Percentiles rank a stretch among this genome's conserved stretches.
Evolutionary conservation across 2,888 invertebrate species (phyloP).

Genomic region (Pardosa pseudoannulata): DNA sequence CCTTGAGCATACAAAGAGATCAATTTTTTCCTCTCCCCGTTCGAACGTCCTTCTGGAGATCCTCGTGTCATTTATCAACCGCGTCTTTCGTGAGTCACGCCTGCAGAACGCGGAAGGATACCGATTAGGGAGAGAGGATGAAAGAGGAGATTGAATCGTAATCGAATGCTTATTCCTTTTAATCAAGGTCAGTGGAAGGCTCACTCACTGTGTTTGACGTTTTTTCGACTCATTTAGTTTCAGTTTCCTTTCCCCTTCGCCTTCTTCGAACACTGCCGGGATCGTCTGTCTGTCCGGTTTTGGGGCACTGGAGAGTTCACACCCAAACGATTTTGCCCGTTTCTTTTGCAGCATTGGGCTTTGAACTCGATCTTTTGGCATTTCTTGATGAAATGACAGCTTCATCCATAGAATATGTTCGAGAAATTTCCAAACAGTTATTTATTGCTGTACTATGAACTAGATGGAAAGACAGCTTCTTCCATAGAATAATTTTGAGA

Average conservation of each 20-base stretch:
- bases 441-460: no score
- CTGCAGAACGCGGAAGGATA: constrained; percentile 6
- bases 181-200: background rate
- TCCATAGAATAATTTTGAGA: no score
- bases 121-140: background rate
- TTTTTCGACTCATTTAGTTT: background rate
- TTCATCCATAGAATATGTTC: no score
- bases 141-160: background rate
- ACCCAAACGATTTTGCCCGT: no score
- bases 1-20: background rate
- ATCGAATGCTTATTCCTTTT: background rate
- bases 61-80: constrained; percentile 2
- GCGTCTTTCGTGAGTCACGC: background rate
- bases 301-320: no score
- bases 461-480: no score
- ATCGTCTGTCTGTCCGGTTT: no score
- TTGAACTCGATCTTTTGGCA: no score
- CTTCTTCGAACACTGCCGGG: no score
- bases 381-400: no score
- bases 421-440: no score
- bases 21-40: background rate
- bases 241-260: background rate
- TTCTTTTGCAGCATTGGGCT: no score
- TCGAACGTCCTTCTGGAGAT: background rate
- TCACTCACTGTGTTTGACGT: background rate